These are phyloP conservation scores for Macrophya alboannulata DNA, from an alignment of 2,888 invertebrate genomes.

Conservation along the genomic window DNA sequence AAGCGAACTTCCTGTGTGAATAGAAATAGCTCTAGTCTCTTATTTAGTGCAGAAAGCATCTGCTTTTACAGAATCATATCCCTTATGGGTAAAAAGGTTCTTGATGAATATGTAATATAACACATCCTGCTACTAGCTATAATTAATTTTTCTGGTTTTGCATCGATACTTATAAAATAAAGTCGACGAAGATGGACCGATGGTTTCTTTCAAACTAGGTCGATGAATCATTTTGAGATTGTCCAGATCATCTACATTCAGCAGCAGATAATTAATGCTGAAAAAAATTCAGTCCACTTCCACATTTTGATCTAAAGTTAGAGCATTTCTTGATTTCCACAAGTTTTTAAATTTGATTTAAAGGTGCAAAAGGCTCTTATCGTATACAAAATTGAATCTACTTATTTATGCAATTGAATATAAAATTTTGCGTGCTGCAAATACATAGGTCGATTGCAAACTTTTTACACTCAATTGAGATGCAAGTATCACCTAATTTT, in stretches of 20 bases:
- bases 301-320: neutral
- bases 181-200: neutral
- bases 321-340: too few species aligned
- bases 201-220: neutral
- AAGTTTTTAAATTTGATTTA: too few species aligned
- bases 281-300: neutral
- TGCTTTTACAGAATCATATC: constrained; percentile 1
- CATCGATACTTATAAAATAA: neutral
- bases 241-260: neutral
- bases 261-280: neutral
- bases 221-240: neutral
- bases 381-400: too few species aligned
- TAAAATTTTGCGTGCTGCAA: too few species aligned
- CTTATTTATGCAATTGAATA: too few species aligned
- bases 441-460: too few species aligned
- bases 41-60: neutral
- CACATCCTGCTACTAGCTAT: neutral
- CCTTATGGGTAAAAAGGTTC: neutral
- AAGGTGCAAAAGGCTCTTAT: too few species aligned
- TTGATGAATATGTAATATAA: neutral
- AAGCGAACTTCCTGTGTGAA: neutral
- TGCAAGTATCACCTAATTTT: too few species aligned
- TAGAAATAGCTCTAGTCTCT: constrained; percentile 5
- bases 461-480: too few species aligned
- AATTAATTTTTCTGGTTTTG: neutral